These are phyloP conservation scores for Coptodon rendalli DNA, from an alignment of 2,113 vertebrate genomes.

Conservation along the genomic window DNA sequence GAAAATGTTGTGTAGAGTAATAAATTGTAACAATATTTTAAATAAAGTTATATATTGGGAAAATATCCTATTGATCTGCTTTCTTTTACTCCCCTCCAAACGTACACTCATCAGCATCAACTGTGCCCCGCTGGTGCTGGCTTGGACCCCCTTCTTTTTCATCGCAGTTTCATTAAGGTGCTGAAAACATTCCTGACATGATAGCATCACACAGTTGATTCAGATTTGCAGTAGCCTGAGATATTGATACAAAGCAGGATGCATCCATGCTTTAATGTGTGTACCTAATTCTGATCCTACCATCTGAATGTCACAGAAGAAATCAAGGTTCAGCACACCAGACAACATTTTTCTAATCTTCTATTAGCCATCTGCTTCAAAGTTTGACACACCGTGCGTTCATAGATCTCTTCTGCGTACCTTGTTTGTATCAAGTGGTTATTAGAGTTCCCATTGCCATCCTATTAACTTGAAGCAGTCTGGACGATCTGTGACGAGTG, in stretches of 20 bases:
- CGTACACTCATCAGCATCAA: background rate
- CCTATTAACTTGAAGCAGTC: background rate
- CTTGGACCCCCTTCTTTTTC: background rate
- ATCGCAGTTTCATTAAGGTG: background rate
- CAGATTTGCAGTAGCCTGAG: background rate
- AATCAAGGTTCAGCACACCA: background rate
- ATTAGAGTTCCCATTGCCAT: background rate
- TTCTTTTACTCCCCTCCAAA: background rate
- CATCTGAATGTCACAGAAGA: background rate
- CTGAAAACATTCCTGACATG: background rate
- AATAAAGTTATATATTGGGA: conserved; percentile 75
- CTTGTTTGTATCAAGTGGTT: background rate
- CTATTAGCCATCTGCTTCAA: background rate
- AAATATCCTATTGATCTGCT: background rate
- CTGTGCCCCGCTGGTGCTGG: background rate
- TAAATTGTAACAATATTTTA: conserved; percentile 79
- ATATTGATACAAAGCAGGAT: background rate
- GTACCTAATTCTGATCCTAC: background rate
- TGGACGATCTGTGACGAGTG: background rate
- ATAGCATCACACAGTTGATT: background rate
- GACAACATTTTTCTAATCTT: background rate
- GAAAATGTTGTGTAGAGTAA: conserved; percentile 73
- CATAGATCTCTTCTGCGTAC: background rate
- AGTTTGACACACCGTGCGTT: background rate
- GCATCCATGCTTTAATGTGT: background rate